These are phyloP conservation scores for Euura lappo DNA, from an alignment of 1,140 invertebrate genomes.

Conservation along the genomic window DNA sequence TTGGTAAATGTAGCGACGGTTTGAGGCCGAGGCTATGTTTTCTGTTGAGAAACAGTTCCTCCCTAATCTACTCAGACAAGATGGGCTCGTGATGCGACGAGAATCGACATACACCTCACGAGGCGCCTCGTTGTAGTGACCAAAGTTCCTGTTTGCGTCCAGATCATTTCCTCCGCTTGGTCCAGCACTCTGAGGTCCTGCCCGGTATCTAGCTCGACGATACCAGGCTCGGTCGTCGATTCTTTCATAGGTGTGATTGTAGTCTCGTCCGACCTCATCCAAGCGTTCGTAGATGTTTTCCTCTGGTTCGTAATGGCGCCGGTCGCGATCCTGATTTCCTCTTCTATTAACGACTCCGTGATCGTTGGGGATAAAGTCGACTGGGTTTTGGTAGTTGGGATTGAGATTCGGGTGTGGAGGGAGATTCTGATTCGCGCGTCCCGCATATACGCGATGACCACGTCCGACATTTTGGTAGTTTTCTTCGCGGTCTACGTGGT, in stretches of 20 bases:
- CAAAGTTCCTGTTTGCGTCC: slow-evolving; percentile 34
- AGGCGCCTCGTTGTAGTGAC: slow-evolving; percentile 42
- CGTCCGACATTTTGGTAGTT: slow-evolving; percentile 44
- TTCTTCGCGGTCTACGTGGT: slow-evolving; percentile 34
- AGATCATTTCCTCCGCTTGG: slow-evolving; percentile 30
- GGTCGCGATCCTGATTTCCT: slow-evolving; percentile 30
- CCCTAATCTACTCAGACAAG: slow-evolving; percentile 44
- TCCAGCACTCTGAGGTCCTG: slow-evolving; percentile 29
- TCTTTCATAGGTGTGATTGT: slow-evolving; percentile 51
- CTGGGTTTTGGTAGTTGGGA: slow-evolving; percentile 53
- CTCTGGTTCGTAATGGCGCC: slow-evolving; percentile 40
- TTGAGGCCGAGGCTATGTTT: slow-evolving; percentile 48
- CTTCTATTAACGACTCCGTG: background rate
- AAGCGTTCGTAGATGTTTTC: slow-evolving; percentile 57
- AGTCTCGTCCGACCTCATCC: slow-evolving; percentile 40
- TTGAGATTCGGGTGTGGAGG: slow-evolving; percentile 42
- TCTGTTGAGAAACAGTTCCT: slow-evolving; percentile 56
- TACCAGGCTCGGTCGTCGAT: slow-evolving; percentile 42
- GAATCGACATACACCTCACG: slow-evolving; percentile 42
- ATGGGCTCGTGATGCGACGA: slow-evolving; percentile 38
- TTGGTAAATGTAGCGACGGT: slow-evolving; percentile 43
- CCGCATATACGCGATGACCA: slow-evolving; percentile 29
- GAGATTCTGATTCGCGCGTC: slow-evolving; percentile 27
- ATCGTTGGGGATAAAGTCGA: slow-evolving; percentile 39
- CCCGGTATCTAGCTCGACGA: slow-evolving; percentile 17